A percentile compares a stretch with the other conserved stretches of the same genome.
Evolutionary conservation across 2,888 invertebrate genomes (phyloP).

Genomic region (Acronicta leporina): DNA sequence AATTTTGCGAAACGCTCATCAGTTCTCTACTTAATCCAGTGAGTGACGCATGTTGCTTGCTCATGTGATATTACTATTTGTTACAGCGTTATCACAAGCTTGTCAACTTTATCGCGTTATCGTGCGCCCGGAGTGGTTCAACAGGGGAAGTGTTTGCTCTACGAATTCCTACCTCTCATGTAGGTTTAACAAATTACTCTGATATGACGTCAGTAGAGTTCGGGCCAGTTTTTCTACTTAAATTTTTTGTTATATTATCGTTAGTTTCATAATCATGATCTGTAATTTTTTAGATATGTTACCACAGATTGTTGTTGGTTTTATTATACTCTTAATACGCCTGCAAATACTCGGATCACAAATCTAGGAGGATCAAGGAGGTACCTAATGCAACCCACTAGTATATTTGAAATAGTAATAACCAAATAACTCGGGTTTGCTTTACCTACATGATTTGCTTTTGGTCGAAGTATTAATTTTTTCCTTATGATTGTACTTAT

Average conservation of each 20-base stretch:
- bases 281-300: too few relatives aligned
- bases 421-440: too few relatives aligned
- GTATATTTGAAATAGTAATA: too few relatives aligned
- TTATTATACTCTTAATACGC: conserved; percentile 6
- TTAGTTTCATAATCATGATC: conserved; percentile 41
- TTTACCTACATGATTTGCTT: too few relatives aligned
- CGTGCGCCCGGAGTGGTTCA: conserved; percentile 54
- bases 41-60: conserved; percentile 62
- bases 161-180: conserved; percentile 68
- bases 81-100: conserved; percentile 59
- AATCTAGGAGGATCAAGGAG: too few relatives aligned
- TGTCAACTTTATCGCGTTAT: conserved; percentile 62
- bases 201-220: conserved; percentile 57
- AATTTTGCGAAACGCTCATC: conserved; percentile 27
- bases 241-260: conserved; percentile 25
- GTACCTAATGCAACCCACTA: too few relatives aligned
- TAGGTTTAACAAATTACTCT: conserved; percentile 64
- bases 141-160: conserved; percentile 72
- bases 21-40: conserved; percentile 47
- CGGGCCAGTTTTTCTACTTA: conserved; percentile 19
- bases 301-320: conserved; percentile 30
- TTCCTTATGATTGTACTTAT: too few relatives aligned
- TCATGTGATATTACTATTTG: conserved; percentile 63
- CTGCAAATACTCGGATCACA: too few relatives aligned
- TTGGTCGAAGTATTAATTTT: not conserved